Percentiles rank a stretch among this genome's conserved stretches.
Evolutionary conservation across 1,140 invertebrate species (phyloP).

Genomic region (Euwallacea fornicatus): DNA sequence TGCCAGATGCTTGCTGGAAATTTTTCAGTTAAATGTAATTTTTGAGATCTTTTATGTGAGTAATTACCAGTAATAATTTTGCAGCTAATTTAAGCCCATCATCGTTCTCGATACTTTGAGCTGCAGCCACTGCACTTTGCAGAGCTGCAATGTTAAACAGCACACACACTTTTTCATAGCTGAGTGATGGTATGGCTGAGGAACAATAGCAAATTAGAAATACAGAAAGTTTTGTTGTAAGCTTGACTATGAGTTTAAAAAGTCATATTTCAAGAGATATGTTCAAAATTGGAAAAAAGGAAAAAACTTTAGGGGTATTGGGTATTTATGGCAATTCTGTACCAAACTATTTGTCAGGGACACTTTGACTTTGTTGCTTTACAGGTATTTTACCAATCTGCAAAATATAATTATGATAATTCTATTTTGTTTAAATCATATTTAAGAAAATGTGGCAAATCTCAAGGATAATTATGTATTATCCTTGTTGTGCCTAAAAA

Average conservation of each 20-base stretch:
- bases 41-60: background rate
- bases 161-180: conserved; percentile 93
- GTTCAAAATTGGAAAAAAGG: no score
- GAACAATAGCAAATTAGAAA: conserved; percentile 23
- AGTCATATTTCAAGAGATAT: no score
- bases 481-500: no score
- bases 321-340: no score
- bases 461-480: no score
- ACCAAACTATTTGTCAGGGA: no score
- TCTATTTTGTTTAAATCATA: background rate
- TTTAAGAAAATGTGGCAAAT: background rate
- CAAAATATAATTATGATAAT: background rate
- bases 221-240: background rate
- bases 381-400: no score
- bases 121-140: conserved; percentile 85
- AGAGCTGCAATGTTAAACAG: conserved; percentile 97
- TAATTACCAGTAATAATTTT: conserved; percentile 83
- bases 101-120: conserved; percentile 85
- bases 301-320: no score
- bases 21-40: no score
- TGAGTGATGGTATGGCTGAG: conserved; percentile 78
- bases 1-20: conserved; percentile 83
- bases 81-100: conserved; percentile 92
- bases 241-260: no score
- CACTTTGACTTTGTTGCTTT: no score